phyloP scores from a whole-genome alignment of 1,140 invertebrate genomes.

The Chionoecetes opilio region DNA sequence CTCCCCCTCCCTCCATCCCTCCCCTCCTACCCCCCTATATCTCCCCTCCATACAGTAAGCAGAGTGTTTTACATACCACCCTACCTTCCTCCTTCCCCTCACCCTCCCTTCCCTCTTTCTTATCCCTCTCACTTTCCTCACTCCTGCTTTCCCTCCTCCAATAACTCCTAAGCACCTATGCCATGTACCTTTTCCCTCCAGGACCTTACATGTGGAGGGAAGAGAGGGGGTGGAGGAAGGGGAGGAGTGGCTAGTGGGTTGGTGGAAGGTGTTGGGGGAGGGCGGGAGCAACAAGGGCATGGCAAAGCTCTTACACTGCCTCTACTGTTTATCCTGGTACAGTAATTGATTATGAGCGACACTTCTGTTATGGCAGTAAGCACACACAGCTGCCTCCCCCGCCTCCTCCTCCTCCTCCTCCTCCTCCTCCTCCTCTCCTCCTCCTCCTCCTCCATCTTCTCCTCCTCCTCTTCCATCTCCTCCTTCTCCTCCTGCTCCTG shows the following conservation, averaged over 20 bases:
- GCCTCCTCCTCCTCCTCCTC: not conserved
- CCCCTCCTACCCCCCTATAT: too few species aligned
- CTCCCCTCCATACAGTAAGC: too few species aligned
- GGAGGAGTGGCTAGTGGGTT: not conserved
- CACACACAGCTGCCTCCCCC: not conserved
- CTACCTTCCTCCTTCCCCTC: too few species aligned
- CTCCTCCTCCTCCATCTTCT: not conserved
- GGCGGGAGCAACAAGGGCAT: not conserved
- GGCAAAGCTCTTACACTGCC: not conserved
- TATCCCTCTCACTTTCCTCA: too few species aligned
- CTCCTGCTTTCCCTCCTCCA: too few species aligned
- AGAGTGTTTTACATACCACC: too few species aligned
- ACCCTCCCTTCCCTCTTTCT: too few species aligned
- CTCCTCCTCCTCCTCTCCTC: not conserved
- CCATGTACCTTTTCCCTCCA: too few species aligned
- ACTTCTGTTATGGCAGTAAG: slow-evolving; percentile 7
- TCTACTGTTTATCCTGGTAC: not conserved
- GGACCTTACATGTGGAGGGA: not conserved
- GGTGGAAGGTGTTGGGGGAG: not conserved
- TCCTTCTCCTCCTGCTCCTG: not conserved
- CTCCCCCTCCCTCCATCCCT: not conserved
- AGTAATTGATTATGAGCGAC: slow-evolving; percentile 29
- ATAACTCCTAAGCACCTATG: too few species aligned
- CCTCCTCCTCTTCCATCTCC: not conserved
- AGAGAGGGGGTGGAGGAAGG: not conserved